Base-by-base conservation (phyloP, 2,888 invertebrate species). In the Phalera bucephala region DNA sequence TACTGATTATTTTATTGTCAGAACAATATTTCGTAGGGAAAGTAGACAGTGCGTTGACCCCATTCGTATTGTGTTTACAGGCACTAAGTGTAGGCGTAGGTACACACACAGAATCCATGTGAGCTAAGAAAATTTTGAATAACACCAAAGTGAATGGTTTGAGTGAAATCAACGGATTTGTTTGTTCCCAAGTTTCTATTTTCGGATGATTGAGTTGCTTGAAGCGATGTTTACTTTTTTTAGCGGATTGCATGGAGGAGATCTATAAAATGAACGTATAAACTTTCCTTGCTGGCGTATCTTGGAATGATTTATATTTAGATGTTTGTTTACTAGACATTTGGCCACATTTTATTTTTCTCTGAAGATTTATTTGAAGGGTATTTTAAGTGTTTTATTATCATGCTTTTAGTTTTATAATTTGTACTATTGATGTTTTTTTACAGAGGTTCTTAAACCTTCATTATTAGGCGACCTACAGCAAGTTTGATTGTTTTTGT, bases 41-140 rank as follows among this genome's bases (percentile, higher is more conserved):
- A 82, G 82, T 80, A 75, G 76, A 61, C 49, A 72, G 80, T 59
- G 50, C 75, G 65, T 70, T 65, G 82, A 78, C 84, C 80, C 56
- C 45, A 47, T 56, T 64, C 32, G 39, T 45, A 43, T 36, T 37
- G 41, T 57, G 49, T 66, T 61, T 59, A 55, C 52, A 55, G 50
- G 50, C 48, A 49, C 45, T 36, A 10, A 36, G 28, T 9, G 52
- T 52, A 46, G 52, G 59, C 49, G 52, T 44, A 48, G 21, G 33
- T 46, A 60, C 52, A 52, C 30, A 27, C 9, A 21, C 27, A 36
- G 43, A 49, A 57, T 60, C 44, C 42, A 44, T 49, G 49, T 37
- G 40, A 40, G 38, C 46, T 42, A 59, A 45, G 53, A 51, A 48
- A 44, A 37, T 38, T 26, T 49, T 52, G 45, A 49, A 43, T 58